Evolutionary conservation across 2,797 vertebrate genomes (phyloP).

Genomic region (Chaunax sp.): DNA sequence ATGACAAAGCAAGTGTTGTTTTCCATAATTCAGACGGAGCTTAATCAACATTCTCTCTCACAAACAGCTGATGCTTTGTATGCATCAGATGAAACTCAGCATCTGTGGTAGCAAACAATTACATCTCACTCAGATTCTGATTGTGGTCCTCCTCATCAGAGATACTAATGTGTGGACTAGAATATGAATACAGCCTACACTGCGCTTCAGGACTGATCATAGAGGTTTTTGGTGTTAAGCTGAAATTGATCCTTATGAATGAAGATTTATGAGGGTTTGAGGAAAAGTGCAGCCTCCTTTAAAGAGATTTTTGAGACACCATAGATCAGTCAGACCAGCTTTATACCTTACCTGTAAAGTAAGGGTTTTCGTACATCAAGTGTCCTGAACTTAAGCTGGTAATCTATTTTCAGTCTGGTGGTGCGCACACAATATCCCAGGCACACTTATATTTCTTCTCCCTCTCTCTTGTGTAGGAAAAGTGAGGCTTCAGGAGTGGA

Average conservation of each 20-base stretch:
- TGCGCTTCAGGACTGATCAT: constrained; percentile 26
- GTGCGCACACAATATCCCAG: background rate
- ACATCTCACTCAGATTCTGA: background rate
- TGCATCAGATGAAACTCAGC: background rate
- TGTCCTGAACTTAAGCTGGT: background rate
- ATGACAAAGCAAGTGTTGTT: constrained; percentile 8
- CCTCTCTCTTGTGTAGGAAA: background rate
- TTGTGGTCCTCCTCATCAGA: constrained; percentile 16
- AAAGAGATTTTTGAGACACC: constrained; percentile 19
- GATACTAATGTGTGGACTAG: constrained; percentile 11
- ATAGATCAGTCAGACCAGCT: constrained; percentile 9
- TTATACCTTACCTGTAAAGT: constrained; percentile 2
- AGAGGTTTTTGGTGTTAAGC: constrained; percentile 26
- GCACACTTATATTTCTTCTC: background rate
- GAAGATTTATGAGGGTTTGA: constrained; percentile 20
- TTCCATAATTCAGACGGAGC: constrained; percentile 4
- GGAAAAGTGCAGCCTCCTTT: constrained; percentile 14
- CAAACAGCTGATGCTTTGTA: background rate
- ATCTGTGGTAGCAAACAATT: constrained; percentile 19
- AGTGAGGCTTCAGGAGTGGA: background rate
- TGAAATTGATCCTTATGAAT: constrained; percentile 33
- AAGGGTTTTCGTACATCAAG: background rate
- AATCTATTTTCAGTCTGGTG: background rate
- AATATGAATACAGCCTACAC: constrained; percentile 23
- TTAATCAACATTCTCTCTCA: background rate